Conservation (phyloP, 1,140 invertebrate species). For the Plectrocnemia conspersa region DNA sequence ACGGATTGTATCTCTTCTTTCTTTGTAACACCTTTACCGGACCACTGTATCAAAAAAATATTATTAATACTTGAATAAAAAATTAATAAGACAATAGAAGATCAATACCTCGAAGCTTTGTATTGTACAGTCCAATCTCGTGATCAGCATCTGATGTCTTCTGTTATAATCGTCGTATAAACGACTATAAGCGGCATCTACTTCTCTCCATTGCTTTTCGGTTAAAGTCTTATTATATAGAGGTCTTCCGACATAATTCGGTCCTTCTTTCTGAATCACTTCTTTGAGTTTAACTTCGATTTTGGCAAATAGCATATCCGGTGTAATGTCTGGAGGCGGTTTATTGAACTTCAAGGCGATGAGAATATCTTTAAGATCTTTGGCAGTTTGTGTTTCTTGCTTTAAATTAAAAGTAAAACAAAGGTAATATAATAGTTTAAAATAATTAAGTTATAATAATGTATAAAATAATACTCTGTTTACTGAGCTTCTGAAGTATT, state of each 20-base stretch:
- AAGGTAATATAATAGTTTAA: too few species aligned
- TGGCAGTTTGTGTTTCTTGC: constrained; percentile 76
- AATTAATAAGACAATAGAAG: constrained; percentile 2
- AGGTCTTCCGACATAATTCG: constrained; percentile 66
- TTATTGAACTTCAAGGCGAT: constrained; percentile 76
- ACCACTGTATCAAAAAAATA: constrained; percentile 62
- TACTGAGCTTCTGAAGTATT: too few species aligned
- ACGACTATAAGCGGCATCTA: constrained; percentile 65
- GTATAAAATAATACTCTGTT: too few species aligned
- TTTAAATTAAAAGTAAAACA: constrained; percentile 39
- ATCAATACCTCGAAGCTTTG: constrained; percentile 76
- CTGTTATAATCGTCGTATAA: constrained; percentile 78
- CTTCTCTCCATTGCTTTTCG: constrained; percentile 75
- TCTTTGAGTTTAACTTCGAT: constrained; percentile 70
- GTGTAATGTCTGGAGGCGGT: constrained; percentile 75
- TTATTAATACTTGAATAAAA: constrained; percentile 20
- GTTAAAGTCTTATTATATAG: constrained; percentile 69
- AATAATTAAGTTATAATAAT: too few species aligned
- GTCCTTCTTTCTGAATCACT: constrained; percentile 58
- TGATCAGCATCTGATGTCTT: constrained; percentile 81
- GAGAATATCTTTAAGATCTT: constrained; percentile 69
- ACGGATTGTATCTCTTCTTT: constrained; percentile 66
- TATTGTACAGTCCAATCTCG: constrained; percentile 88
- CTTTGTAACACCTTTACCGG: constrained; percentile 69
- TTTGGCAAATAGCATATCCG: constrained; percentile 73